These are phyloP conservation scores for Pagrus major DNA, from an alignment of 2,113 vertebrate species.

Conservation along the genomic window DNA sequence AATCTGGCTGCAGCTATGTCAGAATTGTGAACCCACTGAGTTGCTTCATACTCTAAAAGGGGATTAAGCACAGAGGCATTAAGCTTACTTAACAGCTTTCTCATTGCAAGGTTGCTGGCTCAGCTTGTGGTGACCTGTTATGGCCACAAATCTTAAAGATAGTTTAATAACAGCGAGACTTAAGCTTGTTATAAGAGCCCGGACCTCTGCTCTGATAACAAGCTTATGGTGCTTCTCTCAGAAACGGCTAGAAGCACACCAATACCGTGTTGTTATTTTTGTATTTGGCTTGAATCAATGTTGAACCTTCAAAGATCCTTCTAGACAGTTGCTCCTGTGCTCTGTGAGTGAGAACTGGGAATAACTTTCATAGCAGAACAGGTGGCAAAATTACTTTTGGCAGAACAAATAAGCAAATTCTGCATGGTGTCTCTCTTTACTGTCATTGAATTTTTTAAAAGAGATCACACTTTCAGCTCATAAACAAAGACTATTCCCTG, in stretches of 20 bases:
- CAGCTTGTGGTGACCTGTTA: constrained; percentile 14
- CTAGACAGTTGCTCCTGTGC: constrained; percentile 17
- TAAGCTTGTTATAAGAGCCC: neutral
- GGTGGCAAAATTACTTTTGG: constrained; percentile 41
- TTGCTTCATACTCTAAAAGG: neutral
- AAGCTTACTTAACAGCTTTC: neutral
- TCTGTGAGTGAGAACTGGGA: constrained; percentile 21
- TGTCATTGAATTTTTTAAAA: neutral
- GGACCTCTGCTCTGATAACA: neutral
- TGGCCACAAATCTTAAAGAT: neutral
- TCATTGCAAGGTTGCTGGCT: neutral
- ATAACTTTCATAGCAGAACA: constrained; percentile 34
- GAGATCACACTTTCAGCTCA: neutral
- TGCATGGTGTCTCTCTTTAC: constrained; percentile 16
- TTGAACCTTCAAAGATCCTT: constrained; percentile 24
- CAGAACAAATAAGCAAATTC: constrained; percentile 34
- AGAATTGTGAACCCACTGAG: neutral
- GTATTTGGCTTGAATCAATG: neutral
- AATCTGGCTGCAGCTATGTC: neutral
- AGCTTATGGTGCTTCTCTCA: neutral
- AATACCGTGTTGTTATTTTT: neutral
- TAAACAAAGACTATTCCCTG: constrained; percentile 4
- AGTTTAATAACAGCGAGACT: neutral
- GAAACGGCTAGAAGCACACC: constrained; percentile 16
- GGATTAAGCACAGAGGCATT: neutral